A percentile compares a stretch with the other conserved stretches of the same genome.
Conservation (phyloP, 2,113 vertebrate species). For the Barbus barbus region DNA sequence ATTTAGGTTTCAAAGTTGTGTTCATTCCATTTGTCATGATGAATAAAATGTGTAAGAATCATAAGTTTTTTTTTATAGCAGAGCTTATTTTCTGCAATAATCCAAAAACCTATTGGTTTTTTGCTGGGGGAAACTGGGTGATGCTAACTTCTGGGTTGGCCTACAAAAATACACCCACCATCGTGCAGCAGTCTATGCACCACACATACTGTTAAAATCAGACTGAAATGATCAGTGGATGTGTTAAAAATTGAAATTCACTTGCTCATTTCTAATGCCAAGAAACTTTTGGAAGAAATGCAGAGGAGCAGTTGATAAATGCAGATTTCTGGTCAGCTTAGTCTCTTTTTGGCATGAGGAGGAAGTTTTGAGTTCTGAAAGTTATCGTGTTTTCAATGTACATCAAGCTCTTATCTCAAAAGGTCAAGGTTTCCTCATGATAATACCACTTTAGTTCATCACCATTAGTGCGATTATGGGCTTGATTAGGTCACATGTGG, state of each 20-base stretch:
- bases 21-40: background rate
- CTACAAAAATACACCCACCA: background rate
- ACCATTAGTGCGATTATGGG: conserved; percentile 16
- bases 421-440: background rate
- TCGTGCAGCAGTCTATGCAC: background rate
- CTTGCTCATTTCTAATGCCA: background rate
- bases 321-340: background rate
- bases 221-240: background rate
- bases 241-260: background rate
- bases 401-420: background rate
- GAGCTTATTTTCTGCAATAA: background rate
- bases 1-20: background rate
- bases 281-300: background rate
- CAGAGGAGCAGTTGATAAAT: background rate
- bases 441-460: conserved; percentile 12
- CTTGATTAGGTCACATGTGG: background rate
- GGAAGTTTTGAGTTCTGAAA: background rate
- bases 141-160: background rate
- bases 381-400: background rate
- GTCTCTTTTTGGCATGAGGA: background rate
- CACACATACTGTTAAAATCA: background rate
- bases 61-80: background rate
- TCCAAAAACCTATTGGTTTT: background rate
- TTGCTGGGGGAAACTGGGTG: background rate
- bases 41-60: background rate